Base-by-base conservation (phyloP, 2,888 invertebrate genomes). In the Dryobotodes eremita region DNA sequence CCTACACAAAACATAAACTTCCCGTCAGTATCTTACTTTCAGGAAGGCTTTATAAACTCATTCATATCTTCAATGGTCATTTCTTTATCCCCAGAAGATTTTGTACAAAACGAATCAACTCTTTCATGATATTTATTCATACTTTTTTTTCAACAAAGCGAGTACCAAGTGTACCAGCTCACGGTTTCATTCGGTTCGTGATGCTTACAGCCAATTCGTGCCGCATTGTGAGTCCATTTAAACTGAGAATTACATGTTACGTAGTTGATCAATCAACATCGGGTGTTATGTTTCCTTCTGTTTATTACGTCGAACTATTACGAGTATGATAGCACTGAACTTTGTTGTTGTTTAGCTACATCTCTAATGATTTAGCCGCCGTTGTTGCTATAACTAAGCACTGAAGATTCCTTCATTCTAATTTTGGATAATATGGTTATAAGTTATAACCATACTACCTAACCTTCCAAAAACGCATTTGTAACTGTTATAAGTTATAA, bases 161-260 rank as follows among this genome's bases (percentile, higher is more conserved):
- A 42, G 66, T 46, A 76, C 55, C 57, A 64, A 75, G 15, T 65
- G 48, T 82, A 36, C 26, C 23, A n/a, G 36, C 23, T 59, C 66
- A 71, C 55, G 75, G 57, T 73, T 72, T 73, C 73, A 80, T 77
- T 83, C 77, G 66, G 83, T 83, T 83, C 76, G 84, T 73, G 59
- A 81, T 84, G 80, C 82, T 87, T 80, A 80, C 80, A 86, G 72
- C 73, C 88, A 89, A 89, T 90, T 90, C 78, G 80, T 79, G 75
- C 62, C 77, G 84, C 86, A 89, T 92, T 91, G 89, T 89, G 87
- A 79, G 74, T 76, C 76, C 77, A 89, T 90, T 86, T 81, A 83
- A 84, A 79, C 69, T 73, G 75, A 82, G 72, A 70, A 86, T 71
- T 50, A 84, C 74, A 75, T 59, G 74, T 72, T 79, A 74, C 70